Conservation (phyloP, 2,113 vertebrate genomes). For the Sturnus vulgaris region DNA sequence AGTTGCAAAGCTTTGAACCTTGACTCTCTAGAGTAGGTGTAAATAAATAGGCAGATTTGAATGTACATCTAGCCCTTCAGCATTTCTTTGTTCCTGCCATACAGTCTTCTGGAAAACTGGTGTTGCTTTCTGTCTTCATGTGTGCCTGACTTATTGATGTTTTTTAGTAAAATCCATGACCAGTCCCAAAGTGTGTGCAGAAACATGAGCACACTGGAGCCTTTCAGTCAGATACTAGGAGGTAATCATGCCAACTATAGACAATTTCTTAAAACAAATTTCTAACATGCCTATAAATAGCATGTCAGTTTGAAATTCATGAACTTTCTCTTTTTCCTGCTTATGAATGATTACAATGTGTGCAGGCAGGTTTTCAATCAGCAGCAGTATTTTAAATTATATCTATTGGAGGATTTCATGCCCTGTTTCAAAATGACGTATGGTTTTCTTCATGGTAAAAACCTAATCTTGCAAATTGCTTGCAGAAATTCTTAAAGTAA, state of each 20-base stretch:
- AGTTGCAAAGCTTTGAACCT: neutral
- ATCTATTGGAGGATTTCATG: neutral
- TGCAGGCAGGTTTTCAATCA: neutral
- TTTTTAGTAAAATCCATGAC: neutral
- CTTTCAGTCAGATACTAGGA: neutral
- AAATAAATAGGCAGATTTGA: neutral
- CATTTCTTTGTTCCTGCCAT: neutral
- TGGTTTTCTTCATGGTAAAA: neutral
- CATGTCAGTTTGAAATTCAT: neutral
- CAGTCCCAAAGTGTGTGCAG: neutral
- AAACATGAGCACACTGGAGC: neutral
- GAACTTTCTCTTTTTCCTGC: neutral
- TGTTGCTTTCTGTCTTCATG: neutral
- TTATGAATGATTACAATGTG: neutral
- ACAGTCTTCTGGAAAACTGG: neutral
- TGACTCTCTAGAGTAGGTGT: neutral
- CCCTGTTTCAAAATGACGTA: neutral
- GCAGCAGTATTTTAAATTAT: neutral
- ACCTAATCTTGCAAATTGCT: neutral
- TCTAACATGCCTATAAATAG: neutral
- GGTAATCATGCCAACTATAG: neutral
- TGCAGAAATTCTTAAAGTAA: neutral
- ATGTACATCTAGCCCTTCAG: neutral
- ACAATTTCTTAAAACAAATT: neutral
- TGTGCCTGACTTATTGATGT: neutral